phyloP scores from a whole-genome alignment of 2,113 vertebrate species.

The Labeo catla region DNA sequence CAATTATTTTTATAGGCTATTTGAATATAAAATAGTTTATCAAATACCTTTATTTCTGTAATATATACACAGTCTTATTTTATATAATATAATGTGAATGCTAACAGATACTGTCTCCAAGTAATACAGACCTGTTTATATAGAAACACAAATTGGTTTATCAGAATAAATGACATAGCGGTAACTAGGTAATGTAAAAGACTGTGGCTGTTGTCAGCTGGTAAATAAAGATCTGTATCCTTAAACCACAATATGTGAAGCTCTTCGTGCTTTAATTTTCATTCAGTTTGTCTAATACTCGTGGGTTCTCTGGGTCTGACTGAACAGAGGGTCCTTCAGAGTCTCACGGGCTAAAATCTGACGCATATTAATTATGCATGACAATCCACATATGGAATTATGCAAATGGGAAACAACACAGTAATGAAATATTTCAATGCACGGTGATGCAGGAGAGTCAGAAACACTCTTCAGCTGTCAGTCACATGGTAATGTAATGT shows the following conservation, averaged over 20 bases:
- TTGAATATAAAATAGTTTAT: no score
- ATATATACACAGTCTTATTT: no score
- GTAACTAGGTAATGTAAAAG: no score
- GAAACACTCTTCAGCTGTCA: neutral
- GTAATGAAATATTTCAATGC: neutral
- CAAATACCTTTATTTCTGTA: no score
- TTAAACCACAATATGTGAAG: neutral
- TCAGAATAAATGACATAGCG: no score
- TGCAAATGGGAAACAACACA: neutral
- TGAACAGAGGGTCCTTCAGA: constrained; percentile 10
- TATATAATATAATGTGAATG: neutral
- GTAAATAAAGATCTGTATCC: neutral
- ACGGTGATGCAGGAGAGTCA: neutral
- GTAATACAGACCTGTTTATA: neutral
- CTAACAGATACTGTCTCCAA: neutral
- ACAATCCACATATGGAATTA: constrained; percentile 35
- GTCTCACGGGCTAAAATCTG: neutral
- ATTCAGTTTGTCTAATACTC: neutral
- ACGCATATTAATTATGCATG: constrained; percentile 40
- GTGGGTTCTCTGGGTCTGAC: neutral
- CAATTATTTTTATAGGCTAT: no score
- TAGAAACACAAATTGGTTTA: neutral
- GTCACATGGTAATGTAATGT: neutral
- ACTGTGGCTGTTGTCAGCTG: no score
- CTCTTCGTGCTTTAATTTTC: neutral